Evolutionary conservation across 2,888 invertebrate species (phyloP).

Genomic region (Myopa tessellatipennis): DNA sequence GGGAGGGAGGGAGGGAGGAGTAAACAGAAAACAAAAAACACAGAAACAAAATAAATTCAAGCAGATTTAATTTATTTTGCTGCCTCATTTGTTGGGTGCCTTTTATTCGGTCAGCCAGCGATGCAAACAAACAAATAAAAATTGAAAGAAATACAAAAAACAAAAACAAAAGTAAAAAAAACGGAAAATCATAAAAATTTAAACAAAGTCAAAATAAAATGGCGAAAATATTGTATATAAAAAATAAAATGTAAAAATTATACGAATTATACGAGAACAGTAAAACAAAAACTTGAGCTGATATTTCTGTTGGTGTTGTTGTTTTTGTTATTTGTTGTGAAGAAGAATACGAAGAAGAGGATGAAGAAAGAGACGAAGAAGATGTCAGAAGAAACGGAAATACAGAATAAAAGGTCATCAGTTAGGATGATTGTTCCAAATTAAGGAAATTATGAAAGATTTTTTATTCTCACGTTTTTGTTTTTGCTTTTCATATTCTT

Average conservation of each 20-base stretch:
- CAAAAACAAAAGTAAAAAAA: not conserved
- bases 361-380: not conserved
- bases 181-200: not conserved
- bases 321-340: not conserved
- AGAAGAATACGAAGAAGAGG: not conserved
- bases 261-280: not conserved
- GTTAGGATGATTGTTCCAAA: too few species aligned
- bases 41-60: slow-evolving; percentile 16
- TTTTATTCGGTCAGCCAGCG: not conserved
- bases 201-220: not conserved
- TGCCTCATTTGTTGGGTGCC: not conserved
- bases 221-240: not conserved
- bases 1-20: too few species aligned
- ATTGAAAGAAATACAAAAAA: not conserved
- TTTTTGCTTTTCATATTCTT: too few species aligned
- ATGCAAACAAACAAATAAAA: too few species aligned
- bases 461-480: too few species aligned
- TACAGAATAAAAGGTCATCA: too few species aligned
- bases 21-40: not conserved
- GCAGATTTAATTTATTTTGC: slow-evolving; percentile 4
- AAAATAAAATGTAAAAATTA: not conserved
- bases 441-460: too few species aligned
- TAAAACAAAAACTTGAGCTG: too few species aligned
- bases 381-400: not conserved
- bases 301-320: too few species aligned